phyloP scores from a whole-genome alignment of 2,113 vertebrate species.

The Crotalus helleri region DNA sequence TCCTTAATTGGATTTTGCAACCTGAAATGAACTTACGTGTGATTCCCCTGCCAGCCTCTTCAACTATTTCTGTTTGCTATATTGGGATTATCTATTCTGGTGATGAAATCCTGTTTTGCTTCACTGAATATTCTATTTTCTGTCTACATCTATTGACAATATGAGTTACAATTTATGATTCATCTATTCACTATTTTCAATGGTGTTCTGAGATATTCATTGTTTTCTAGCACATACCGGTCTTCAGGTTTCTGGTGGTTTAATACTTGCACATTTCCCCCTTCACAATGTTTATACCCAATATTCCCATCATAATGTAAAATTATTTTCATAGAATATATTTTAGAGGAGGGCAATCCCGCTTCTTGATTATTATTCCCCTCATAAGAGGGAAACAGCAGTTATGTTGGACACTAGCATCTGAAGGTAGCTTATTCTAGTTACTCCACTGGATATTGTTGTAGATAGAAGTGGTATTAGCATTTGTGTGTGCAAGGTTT shows the following conservation, averaged over 20 bases:
- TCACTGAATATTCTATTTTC: conserved; percentile 18
- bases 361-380: not conserved
- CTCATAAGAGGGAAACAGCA: not conserved
- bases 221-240: not conserved
- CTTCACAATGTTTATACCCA: not conserved
- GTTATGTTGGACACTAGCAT: not conserved
- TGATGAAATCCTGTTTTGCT: conserved; percentile 23
- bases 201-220: not conserved
- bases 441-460: not conserved
- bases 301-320: not conserved
- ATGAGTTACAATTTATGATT: conserved; percentile 4
- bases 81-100: conserved; percentile 34
- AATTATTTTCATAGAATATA: not conserved
- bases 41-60: not conserved
- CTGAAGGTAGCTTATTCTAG: not conserved
- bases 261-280: not conserved
- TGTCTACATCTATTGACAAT: conserved; percentile 25
- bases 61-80: conserved; percentile 10
- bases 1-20: conserved; percentile 31
- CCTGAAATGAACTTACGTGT: conserved; percentile 28
- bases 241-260: not conserved
- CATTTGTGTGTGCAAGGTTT: not conserved
- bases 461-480: not conserved
- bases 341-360: not conserved
- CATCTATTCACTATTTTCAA: not conserved